Evolutionary conservation across 2,888 invertebrate species (phyloP).

Genomic region (Eucriotettix oculatus): DNA sequence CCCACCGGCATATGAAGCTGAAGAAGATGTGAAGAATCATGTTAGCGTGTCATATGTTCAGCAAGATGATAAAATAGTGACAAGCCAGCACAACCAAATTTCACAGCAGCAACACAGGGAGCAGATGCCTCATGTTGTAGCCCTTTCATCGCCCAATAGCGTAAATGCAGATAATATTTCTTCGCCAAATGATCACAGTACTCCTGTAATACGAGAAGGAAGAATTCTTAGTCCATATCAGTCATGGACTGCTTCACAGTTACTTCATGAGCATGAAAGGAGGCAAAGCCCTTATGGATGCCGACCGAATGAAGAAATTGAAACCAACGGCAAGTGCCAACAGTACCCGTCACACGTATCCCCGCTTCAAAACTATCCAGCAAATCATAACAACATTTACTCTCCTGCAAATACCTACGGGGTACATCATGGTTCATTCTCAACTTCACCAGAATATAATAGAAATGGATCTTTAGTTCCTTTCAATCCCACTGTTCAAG

Average conservation of each 20-base stretch:
- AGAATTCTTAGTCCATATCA: constrained; percentile 34
- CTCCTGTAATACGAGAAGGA: constrained; percentile 24
- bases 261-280: constrained; percentile 38
- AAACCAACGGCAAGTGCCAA: neutral
- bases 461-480: constrained; percentile 22
- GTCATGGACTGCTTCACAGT: constrained; percentile 41
- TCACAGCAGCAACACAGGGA: constrained; percentile 28
- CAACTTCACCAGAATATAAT: constrained; percentile 16
- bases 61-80: constrained; percentile 27
- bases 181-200: constrained; percentile 15
- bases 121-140: constrained; percentile 15
- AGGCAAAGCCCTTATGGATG: constrained; percentile 31
- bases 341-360: constrained; percentile 32
- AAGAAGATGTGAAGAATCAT: constrained; percentile 28
- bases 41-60: constrained; percentile 31
- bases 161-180: constrained; percentile 6
- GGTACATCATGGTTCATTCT: constrained; percentile 10
- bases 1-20: constrained; percentile 17
- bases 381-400: constrained; percentile 18
- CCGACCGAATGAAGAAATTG: neutral
- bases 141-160: constrained; percentile 22
- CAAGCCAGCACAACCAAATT: constrained; percentile 29
- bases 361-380: constrained; percentile 28
- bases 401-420: constrained; percentile 11
- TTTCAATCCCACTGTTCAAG: constrained; percentile 35